Percentiles rank a stretch among this genome's conserved stretches.
Evolutionary conservation across 1,140 invertebrate genomes (phyloP).

Genomic region (Orussus abietinus): DNA sequence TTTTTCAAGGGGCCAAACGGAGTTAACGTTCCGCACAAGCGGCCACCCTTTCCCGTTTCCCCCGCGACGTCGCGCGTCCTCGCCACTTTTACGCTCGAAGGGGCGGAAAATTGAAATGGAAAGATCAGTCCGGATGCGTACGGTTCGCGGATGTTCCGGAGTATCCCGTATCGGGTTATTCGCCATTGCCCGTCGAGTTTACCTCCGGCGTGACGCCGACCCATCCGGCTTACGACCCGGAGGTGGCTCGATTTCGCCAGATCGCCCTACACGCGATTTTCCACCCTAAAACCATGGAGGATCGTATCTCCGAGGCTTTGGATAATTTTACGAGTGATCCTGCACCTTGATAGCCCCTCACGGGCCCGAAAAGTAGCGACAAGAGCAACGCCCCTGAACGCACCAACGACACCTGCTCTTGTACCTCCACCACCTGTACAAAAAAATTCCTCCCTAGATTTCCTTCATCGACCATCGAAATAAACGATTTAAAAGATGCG

Average conservation of each 20-base stretch:
- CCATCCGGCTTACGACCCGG: constrained; percentile 18
- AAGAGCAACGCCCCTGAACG: too few species aligned
- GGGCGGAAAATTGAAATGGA: constrained; percentile 48
- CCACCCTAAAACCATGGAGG: too few species aligned
- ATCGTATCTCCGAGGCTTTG: too few species aligned
- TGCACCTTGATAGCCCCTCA: too few species aligned
- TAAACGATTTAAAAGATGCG: too few species aligned
- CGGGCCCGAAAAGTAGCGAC: too few species aligned
- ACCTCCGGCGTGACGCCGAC: constrained; percentile 18
- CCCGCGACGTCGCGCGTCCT: constrained; percentile 30
- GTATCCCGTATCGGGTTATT: constrained; percentile 44
- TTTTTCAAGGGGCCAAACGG: too few species aligned
- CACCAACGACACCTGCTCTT: too few species aligned
- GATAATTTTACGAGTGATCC: too few species aligned
- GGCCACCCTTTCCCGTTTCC: constrained; percentile 3
- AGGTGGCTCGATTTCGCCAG: constrained; percentile 1
- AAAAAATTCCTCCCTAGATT: too few species aligned
- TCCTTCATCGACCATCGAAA: too few species aligned
- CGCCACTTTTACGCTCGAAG: constrained; percentile 45
- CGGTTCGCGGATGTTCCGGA: constrained; percentile 40
- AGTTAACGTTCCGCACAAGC: background rate
- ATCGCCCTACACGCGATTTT: background rate
- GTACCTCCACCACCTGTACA: too few species aligned
- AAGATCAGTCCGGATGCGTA: constrained; percentile 37
- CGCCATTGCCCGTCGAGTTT: constrained; percentile 23